phyloP scores from a whole-genome alignment of 2,113 vertebrate species.

The Urocolius indicus region DNA sequence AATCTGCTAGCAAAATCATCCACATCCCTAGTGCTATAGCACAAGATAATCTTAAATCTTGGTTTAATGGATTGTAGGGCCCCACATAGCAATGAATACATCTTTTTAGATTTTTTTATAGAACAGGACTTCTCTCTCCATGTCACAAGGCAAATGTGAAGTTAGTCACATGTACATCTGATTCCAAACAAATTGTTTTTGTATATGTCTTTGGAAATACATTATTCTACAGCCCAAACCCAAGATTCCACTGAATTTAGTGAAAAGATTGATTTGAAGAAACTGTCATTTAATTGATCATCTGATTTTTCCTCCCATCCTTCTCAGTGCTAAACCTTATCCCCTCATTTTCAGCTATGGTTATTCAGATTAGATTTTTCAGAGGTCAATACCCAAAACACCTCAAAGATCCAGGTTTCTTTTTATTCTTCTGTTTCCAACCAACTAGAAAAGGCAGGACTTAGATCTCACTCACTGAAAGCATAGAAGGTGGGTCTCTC shows the following conservation, averaged over 20 bases:
- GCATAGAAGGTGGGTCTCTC: not conserved
- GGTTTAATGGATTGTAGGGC: not conserved
- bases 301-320: not conserved
- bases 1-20: not conserved
- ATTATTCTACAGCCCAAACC: not conserved
- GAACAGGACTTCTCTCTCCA: too few species aligned
- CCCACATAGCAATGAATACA: rapidly evolving
- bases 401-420: not conserved
- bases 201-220: not conserved
- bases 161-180: not conserved
- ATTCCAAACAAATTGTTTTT: not conserved
- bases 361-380: not conserved
- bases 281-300: not conserved
- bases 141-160: too few species aligned
- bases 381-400: not conserved
- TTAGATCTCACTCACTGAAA: not conserved
- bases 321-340: not conserved
- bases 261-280: not conserved
- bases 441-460: not conserved
- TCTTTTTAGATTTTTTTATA: not conserved
- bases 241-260: not conserved
- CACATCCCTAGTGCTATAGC: too few species aligned
- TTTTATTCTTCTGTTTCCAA: not conserved
- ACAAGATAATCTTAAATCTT: not conserved
- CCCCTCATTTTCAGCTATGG: not conserved